These are phyloP conservation scores for Passer domesticus DNA, from an alignment of 2,113 vertebrate genomes.

Conservation along the genomic window DNA sequence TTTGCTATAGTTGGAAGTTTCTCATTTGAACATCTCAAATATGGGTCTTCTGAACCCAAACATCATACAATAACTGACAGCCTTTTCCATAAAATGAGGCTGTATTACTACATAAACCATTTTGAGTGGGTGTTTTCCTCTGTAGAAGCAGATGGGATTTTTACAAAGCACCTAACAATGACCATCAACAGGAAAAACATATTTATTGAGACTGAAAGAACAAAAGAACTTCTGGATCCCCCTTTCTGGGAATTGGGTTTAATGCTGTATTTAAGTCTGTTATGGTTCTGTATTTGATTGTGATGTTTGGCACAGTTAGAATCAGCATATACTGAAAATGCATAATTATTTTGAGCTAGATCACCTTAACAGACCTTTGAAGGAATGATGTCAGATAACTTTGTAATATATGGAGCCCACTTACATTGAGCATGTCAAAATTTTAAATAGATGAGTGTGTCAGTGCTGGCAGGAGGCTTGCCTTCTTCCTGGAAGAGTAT, in stretches of 20 bases:
- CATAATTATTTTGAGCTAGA: neutral
- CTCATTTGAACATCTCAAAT: neutral
- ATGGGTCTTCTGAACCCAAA: neutral
- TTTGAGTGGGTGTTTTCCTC: neutral
- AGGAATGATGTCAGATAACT: slow-evolving; percentile 10
- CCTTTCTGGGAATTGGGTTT: neutral
- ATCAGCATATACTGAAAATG: neutral
- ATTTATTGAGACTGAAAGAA: neutral
- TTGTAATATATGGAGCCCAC: neutral
- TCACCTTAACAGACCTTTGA: neutral
- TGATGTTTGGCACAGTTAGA: neutral
- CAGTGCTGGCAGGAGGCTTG: neutral
- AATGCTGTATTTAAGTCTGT: neutral
- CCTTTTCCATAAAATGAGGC: neutral
- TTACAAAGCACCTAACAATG: neutral
- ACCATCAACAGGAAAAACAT: neutral
- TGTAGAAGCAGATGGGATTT: neutral
- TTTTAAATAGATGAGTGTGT: slow-evolving; percentile 17
- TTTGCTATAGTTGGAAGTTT: neutral
- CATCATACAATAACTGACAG: neutral
- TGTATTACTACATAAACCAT: neutral
- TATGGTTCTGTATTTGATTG: neutral
- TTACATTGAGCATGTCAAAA: slow-evolving; percentile 37
- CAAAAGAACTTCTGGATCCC: neutral
- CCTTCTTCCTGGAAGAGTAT: slow-evolving; percentile 17